Conservation (phyloP, 2,888 invertebrate species). For the Xanthostigma xanthostigma region DNA sequence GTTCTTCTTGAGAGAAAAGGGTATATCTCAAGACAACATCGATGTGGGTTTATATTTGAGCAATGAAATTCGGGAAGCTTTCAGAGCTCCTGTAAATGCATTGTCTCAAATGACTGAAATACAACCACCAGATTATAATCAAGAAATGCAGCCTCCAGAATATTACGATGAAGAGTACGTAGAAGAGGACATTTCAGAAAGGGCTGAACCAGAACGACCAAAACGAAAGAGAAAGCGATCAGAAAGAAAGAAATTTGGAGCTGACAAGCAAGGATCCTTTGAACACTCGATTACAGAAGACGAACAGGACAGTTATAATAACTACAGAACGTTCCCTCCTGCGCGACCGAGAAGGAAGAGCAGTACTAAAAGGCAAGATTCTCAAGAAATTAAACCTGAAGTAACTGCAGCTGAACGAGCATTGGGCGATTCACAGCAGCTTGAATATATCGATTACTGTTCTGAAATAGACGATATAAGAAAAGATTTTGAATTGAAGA, state of each 20-base stretch:
- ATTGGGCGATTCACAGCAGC: no score
- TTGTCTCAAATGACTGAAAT: slow-evolving; percentile 39
- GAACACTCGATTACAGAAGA: neutral
- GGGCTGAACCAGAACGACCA: slow-evolving; percentile 29
- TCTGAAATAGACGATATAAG: no score
- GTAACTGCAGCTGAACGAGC: slow-evolving; percentile 12
- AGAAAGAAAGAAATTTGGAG: slow-evolving; percentile 27
- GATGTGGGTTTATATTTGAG: slow-evolving; percentile 63
- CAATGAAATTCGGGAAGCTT: slow-evolving; percentile 66
- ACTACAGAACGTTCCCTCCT: slow-evolving; percentile 38
- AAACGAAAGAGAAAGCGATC: slow-evolving; percentile 27
- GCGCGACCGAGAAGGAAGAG: slow-evolving; percentile 40
- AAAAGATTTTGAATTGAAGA: no score
- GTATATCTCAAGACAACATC: slow-evolving; percentile 69
- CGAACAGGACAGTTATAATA: slow-evolving; percentile 9
- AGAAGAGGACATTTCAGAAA: slow-evolving; percentile 18
- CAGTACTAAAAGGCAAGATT: slow-evolving; percentile 20
- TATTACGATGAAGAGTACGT: slow-evolving; percentile 16
- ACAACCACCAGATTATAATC: slow-evolving; percentile 14
- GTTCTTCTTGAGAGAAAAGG: slow-evolving; percentile 70
- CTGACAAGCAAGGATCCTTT: slow-evolving; percentile 23
- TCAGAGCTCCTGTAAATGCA: slow-evolving; percentile 50
- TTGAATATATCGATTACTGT: no score
- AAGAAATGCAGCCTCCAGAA: slow-evolving; percentile 1
- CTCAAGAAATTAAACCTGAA: slow-evolving; percentile 23